These are phyloP conservation scores for Lycodopsis pacificus DNA, from an alignment of 2,797 vertebrate species.

Conservation along the genomic window DNA sequence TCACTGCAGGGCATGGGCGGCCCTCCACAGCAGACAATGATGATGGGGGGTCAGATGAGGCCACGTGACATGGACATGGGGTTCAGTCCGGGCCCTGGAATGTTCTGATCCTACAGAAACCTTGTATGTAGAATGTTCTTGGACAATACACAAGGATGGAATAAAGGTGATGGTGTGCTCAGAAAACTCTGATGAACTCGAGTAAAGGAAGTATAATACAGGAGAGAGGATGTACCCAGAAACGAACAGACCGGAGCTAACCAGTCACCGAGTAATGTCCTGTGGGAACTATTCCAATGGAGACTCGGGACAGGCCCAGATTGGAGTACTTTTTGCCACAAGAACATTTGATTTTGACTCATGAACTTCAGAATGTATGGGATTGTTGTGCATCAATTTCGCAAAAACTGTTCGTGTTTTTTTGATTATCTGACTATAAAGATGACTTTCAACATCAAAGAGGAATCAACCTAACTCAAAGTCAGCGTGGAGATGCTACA, in stretches of 20 bases:
- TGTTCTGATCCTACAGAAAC: slow-evolving; percentile 84
- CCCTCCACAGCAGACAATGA: slow-evolving; percentile 99
- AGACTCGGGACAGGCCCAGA: slow-evolving; percentile 69
- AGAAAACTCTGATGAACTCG: slow-evolving; percentile 69
- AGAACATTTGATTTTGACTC: slow-evolving; percentile 82
- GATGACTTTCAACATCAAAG: slow-evolving; percentile 79
- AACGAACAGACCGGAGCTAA: slow-evolving; percentile 62
- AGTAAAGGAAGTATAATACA: slow-evolving; percentile 72
- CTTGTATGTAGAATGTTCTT: slow-evolving; percentile 98
- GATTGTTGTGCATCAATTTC: slow-evolving; percentile 93
- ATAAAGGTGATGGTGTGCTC: slow-evolving; percentile 62
- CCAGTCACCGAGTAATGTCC: slow-evolving; percentile 66
- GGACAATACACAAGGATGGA: slow-evolving; percentile 86
- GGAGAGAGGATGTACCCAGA: slow-evolving; percentile 59
- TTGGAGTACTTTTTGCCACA: slow-evolving; percentile 78
- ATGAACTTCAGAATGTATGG: slow-evolving; percentile 95
- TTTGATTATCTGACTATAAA: slow-evolving; percentile 93
- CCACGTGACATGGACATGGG: slow-evolving; percentile 98
- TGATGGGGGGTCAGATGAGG: slow-evolving; percentile 99
- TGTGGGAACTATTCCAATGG: slow-evolving; percentile 73
- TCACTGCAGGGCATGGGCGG: slow-evolving; percentile 99
- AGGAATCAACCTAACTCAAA: slow-evolving; percentile 80
- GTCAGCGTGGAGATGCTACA: slow-evolving; percentile 89
- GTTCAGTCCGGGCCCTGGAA: slow-evolving; percentile 97
- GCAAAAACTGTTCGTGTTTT: slow-evolving; percentile 88